Evolutionary conservation across 2,797 vertebrate species (phyloP).

Genomic region (Acrocephalus scirpaceus): DNA sequence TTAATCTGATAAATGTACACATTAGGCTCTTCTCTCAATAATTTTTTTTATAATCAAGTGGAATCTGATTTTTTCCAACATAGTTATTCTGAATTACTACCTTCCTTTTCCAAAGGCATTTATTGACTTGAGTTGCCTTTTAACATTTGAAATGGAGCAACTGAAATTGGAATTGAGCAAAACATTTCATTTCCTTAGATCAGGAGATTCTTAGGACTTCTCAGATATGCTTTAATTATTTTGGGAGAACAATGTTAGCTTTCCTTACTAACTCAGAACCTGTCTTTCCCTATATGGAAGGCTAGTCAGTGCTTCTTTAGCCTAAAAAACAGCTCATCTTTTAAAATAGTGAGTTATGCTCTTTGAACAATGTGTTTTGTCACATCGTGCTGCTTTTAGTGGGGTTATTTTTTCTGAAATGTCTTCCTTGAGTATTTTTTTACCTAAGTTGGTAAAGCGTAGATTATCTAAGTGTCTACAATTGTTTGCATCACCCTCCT

Average conservation of each 20-base stretch:
- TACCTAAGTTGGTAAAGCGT: neutral
- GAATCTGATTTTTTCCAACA: neutral
- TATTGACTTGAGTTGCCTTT: neutral
- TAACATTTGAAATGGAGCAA: neutral
- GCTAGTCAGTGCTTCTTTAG: neutral
- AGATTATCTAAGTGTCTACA: neutral
- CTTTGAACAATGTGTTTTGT: neutral
- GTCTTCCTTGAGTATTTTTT: neutral
- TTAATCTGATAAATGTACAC: neutral
- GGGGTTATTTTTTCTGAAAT: neutral
- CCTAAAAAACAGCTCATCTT: neutral
- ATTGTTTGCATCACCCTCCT: neutral
- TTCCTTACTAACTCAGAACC: neutral
- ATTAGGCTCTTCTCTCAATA: neutral
- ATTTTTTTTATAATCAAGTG: neutral
- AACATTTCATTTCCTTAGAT: conserved; percentile 18
- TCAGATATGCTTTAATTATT: neutral
- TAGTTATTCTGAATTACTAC: neutral
- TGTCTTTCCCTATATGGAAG: neutral
- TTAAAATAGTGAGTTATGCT: neutral
- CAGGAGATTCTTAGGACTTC: neutral
- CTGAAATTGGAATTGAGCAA: neutral
- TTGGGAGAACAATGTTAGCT: neutral
- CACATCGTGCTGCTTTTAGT: neutral
- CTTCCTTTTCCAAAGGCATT: neutral